Percentiles rank a stretch among this genome's conserved stretches.
These are phyloP conservation scores for Trachelus tabidus DNA, from an alignment of 2,888 invertebrate species.

Conservation along the genomic window DNA sequence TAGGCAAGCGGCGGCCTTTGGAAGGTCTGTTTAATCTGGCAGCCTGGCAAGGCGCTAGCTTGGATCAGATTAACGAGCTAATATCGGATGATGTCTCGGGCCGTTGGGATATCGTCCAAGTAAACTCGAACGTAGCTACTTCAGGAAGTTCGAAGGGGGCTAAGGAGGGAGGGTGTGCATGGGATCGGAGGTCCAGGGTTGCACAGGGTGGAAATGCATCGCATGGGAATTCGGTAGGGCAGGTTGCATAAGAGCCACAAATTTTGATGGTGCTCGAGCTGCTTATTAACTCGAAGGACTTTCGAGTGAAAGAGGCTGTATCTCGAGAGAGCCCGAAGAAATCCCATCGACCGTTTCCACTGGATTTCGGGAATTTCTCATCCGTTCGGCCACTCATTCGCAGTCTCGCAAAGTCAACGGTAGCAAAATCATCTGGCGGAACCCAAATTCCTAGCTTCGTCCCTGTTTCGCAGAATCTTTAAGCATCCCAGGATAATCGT, in stretches of 20 bases:
- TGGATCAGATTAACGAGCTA: conserved; percentile 56
- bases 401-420: not conserved
- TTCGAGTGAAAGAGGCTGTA: conserved; percentile 22
- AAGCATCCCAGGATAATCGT: not conserved
- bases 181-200: conserved; percentile 14
- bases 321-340: conserved; percentile 34
- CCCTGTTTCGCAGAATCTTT: not conserved
- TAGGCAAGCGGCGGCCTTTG: not conserved
- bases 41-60: conserved; percentile 44
- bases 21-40: conserved; percentile 33
- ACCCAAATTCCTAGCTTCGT: not conserved
- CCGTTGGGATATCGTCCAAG: conserved; percentile 47
- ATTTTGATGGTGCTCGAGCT: conserved; percentile 52
- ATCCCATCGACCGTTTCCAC: conserved; percentile 12
- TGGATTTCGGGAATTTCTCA: not conserved
- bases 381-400: not conserved
- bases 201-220: conserved; percentile 37
- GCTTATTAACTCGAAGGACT: conserved; percentile 48
- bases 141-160: conserved; percentile 42
- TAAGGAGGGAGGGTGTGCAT: conserved; percentile 43
- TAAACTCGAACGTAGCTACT: conserved; percentile 50
- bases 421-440: not conserved
- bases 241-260: conserved; percentile 38
- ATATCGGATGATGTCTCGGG: conserved; percentile 56
- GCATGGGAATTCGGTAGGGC: conserved; percentile 37